Percentiles rank a stretch among this genome's conserved stretches.
These are phyloP conservation scores for Periplaneta americana DNA, from an alignment of 1,140 invertebrate species.

Conservation along the genomic window DNA sequence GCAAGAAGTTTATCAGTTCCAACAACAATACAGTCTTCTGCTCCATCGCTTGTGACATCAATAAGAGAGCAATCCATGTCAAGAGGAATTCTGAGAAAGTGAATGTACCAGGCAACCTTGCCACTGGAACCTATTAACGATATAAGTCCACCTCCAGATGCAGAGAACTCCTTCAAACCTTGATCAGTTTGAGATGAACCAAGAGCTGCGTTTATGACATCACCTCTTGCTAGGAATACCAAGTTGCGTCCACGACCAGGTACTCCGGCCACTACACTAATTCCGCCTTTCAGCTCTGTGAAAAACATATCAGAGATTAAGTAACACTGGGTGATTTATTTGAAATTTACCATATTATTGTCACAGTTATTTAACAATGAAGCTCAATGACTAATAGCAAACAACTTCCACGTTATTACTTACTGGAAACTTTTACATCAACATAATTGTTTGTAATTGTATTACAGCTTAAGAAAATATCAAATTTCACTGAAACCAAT, in stretches of 20 bases:
- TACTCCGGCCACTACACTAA: constrained; percentile 57
- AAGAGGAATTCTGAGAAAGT: constrained; percentile 53
- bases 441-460: too few relatives aligned
- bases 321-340: too few relatives aligned
- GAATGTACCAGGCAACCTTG: constrained; percentile 56
- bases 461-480: too few relatives aligned
- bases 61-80: constrained; percentile 63
- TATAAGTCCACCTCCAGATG: constrained; percentile 48
- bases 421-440: not conserved
- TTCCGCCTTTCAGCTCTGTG: constrained; percentile 58
- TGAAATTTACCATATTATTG: too few relatives aligned
- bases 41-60: constrained; percentile 62
- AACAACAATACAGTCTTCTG: constrained; percentile 63
- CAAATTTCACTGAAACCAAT: too few relatives aligned
- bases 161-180: constrained; percentile 15
- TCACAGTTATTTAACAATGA: too few relatives aligned
- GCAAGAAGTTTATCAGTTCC: constrained; percentile 60
- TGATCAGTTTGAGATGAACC: constrained; percentile 34
- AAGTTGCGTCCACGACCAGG: constrained; percentile 56
- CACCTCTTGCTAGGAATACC: constrained; percentile 61
- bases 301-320: too few relatives aligned
- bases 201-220: constrained; percentile 40
- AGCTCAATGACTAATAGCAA: not conserved
- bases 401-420: not conserved
- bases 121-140: constrained; percentile 55